These are phyloP conservation scores for Xenopus borealis DNA, from an alignment of 2,113 vertebrate genomes.

Conservation along the genomic window DNA sequence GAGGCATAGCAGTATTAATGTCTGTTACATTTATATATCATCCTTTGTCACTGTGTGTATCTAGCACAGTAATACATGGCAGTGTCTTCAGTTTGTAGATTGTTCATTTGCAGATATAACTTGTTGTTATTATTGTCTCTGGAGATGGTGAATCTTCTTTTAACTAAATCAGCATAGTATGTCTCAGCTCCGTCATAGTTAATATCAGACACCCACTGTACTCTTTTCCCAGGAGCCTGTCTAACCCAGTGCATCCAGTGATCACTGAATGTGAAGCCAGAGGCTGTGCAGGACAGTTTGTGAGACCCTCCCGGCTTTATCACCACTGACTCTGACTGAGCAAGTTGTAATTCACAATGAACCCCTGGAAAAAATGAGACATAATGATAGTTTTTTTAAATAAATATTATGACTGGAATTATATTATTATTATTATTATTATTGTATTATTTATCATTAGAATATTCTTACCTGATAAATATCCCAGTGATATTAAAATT, in stretches of 20 bases:
- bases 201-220: constrained; percentile 15
- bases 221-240: constrained; percentile 9
- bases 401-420: too few species aligned
- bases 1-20: too few species aligned
- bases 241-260: constrained; percentile 10
- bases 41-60: background rate
- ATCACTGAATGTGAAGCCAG: background rate
- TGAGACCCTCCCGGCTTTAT: background rate
- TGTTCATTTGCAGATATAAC: constrained; percentile 20
- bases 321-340: background rate
- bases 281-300: too few species aligned
- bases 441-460: too few species aligned
- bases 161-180: background rate
- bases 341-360: background rate
- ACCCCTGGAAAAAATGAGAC: background rate
- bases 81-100: constrained; percentile 1
- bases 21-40: background rate
- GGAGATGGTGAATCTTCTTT: constrained; percentile 21
- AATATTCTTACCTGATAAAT: background rate
- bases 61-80: constrained; percentile 10
- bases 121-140: constrained; percentile 12
- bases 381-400: too few species aligned
- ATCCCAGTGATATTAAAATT: too few species aligned
- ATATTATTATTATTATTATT: too few species aligned
- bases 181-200: background rate